Percentiles rank a stretch among this genome's conserved stretches.
Conservation (phyloP, 2,113 vertebrate genomes). For the Syngnathus floridae region DNA sequence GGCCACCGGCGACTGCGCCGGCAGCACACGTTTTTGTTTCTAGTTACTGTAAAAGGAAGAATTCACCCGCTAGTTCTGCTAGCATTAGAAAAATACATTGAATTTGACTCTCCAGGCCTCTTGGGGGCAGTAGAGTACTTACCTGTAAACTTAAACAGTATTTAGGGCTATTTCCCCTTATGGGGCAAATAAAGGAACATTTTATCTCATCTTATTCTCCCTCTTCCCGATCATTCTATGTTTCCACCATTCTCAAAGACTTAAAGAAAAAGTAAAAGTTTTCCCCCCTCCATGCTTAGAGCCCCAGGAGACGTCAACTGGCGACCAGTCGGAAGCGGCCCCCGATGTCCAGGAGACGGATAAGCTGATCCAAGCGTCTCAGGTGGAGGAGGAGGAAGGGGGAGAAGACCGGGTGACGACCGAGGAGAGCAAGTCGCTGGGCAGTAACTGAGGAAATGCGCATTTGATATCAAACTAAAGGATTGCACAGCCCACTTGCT, state of each 20-base stretch:
- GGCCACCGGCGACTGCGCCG: not conserved
- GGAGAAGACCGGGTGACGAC: conserved; percentile 10
- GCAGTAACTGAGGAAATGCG: conserved; percentile 1
- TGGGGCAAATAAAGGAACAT: not conserved
- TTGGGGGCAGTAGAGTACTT: not conserved
- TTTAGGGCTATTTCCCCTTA: not conserved
- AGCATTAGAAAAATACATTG: not conserved
- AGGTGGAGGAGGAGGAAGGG: conserved; percentile 27
- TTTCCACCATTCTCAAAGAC: not conserved
- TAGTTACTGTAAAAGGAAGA: conserved; percentile 10
- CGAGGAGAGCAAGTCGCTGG: not conserved
- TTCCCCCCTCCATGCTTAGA: conserved; percentile 31
- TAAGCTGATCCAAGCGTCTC: conserved; percentile 37
- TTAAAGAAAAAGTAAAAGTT: not conserved
- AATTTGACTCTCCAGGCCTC: not conserved
- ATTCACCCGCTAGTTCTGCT: not conserved
- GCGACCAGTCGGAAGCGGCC: conserved; percentile 41
- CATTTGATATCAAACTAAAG: not conserved
- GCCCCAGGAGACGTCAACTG: conserved; percentile 42
- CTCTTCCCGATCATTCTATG: not conserved
- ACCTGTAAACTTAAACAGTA: not conserved
- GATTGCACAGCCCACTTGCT: not conserved
- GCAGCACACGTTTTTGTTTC: not conserved
- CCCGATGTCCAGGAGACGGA: conserved; percentile 31
- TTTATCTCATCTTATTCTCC: not conserved